A percentile compares a stretch with the other conserved stretches of the same genome.
phyloP scores from a whole-genome alignment of 2,113 vertebrate genomes.

The Calidris pygmaea region DNA sequence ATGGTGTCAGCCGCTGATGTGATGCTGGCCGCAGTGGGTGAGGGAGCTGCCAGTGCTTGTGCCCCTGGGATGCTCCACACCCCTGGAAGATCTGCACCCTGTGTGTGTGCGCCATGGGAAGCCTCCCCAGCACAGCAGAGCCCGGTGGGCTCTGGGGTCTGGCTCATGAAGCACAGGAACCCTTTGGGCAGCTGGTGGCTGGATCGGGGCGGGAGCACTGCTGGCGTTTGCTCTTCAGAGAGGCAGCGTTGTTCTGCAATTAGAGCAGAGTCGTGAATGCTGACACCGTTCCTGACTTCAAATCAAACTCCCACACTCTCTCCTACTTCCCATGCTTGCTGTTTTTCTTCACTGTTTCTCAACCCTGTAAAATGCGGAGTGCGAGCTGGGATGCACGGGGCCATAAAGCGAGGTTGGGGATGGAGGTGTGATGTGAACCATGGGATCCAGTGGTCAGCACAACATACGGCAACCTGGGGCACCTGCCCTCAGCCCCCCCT shows the following conservation, averaged over 20 bases:
- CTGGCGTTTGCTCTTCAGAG: background rate
- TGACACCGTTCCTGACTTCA: background rate
- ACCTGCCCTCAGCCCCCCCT: no score
- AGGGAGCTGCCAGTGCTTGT: background rate
- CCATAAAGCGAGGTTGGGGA: accelerated
- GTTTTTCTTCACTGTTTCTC: background rate
- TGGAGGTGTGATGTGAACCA: background rate
- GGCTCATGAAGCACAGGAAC: background rate
- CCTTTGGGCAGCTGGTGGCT: background rate
- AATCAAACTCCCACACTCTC: background rate
- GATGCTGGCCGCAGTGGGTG: background rate
- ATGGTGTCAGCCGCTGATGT: background rate
- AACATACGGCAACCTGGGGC: accelerated
- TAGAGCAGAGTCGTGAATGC: background rate
- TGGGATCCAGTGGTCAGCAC: background rate
- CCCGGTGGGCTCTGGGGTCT: accelerated
- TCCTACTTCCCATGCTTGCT: background rate
- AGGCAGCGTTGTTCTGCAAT: background rate
- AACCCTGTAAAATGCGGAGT: background rate
- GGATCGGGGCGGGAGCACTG: background rate
- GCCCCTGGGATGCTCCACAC: background rate
- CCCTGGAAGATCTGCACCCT: background rate
- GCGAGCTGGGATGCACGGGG: background rate
- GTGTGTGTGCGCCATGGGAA: background rate
- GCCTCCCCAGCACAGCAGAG: background rate